Conservation (phyloP, 37 sponge, comb jelly and placozoan species). For the Ephydatia muelleri region DNA sequence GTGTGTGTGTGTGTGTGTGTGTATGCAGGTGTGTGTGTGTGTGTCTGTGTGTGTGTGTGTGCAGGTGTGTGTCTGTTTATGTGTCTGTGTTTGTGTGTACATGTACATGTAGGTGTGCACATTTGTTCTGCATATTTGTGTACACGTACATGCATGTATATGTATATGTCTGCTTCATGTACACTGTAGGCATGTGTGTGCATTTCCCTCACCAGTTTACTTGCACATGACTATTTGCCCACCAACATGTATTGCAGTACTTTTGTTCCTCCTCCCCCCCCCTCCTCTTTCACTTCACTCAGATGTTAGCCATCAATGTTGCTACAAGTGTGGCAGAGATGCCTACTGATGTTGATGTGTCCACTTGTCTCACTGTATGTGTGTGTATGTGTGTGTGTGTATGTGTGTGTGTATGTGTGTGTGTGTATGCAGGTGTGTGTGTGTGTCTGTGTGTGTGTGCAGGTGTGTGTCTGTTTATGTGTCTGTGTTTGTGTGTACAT, state of each 20-base stretch:
- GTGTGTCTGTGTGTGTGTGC: neutral
- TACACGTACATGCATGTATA: too few relatives aligned
- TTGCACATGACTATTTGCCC: neutral
- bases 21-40: neutral
- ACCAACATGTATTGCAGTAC: too few relatives aligned
- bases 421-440: neutral
- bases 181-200: neutral
- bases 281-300: neutral
- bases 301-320: neutral
- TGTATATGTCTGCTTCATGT: neutral
- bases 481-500: too few relatives aligned
- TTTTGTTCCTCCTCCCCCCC: neutral
- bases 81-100: too few relatives aligned
- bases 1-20: too few relatives aligned
- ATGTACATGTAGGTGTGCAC: neutral
- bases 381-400: too few relatives aligned
- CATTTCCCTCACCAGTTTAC: too few relatives aligned
- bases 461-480: too few relatives aligned
- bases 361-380: too few relatives aligned
- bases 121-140: neutral
- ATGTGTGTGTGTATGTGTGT: too few relatives aligned
- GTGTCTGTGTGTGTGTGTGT: neutral
- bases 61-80: too few relatives aligned
- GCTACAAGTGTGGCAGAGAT: neutral
- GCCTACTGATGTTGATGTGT: neutral